These are phyloP conservation scores for Corapipo altera DNA, from an alignment of 2,113 vertebrate genomes.

Conservation along the genomic window DNA sequence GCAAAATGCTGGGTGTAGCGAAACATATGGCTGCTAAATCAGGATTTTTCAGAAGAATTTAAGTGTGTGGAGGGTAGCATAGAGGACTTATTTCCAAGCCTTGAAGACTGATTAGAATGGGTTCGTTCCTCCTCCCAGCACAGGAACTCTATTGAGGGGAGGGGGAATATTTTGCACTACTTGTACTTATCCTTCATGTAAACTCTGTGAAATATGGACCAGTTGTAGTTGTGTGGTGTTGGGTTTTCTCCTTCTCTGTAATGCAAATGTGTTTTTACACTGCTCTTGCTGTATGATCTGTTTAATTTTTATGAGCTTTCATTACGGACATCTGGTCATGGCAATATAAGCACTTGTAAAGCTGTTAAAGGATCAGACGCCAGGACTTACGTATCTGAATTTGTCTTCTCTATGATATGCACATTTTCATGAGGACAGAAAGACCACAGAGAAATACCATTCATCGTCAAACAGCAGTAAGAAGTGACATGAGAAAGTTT, in stretches of 20 bases:
- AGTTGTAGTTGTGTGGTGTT: background rate
- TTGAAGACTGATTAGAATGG: background rate
- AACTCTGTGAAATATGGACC: background rate
- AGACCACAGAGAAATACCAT: background rate
- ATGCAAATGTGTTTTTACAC: background rate
- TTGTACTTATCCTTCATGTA: background rate
- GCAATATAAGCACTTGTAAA: background rate
- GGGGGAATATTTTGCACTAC: background rate
- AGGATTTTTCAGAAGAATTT: background rate
- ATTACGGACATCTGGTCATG: background rate
- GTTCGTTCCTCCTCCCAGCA: background rate
- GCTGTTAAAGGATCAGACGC: background rate
- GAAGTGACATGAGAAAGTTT: background rate
- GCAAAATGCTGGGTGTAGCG: background rate
- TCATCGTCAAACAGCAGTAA: background rate
- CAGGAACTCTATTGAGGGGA: background rate
- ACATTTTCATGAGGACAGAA: background rate
- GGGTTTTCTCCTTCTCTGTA: background rate
- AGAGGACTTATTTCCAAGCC: background rate
- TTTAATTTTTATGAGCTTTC: constrained; percentile 2
- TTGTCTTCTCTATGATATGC: background rate
- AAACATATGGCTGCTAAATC: background rate
- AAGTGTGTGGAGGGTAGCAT: background rate
- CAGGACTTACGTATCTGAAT: background rate
- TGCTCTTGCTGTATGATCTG: background rate